phyloP scores from a whole-genome alignment of 2,888 invertebrate genomes.

The Epirrhoe tristata region DNA sequence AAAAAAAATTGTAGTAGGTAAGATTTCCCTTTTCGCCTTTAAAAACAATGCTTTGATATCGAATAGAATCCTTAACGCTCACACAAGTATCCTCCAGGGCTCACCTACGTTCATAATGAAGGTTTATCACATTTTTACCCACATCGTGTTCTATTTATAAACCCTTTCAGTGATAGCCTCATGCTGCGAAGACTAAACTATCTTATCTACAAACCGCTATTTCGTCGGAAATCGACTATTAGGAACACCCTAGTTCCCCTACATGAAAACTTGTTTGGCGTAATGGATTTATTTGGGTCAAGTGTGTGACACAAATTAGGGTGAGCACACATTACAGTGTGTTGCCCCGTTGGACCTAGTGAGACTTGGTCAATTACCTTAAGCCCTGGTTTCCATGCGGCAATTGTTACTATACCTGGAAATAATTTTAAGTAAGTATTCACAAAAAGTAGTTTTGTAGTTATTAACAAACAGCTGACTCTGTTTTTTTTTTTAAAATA shows the following conservation, averaged over 20 bases:
- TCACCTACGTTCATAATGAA: no score
- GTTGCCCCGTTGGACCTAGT: conserved; percentile 12
- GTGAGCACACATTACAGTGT: conserved; percentile 40
- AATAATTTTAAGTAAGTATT: neutral
- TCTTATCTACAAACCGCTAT: conserved; percentile 10
- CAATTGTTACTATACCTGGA: neutral
- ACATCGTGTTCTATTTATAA: neutral
- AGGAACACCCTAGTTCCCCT: conserved; percentile 25
- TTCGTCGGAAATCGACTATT: conserved; percentile 33
- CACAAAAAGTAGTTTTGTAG: no score
- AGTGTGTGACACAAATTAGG: conserved; percentile 53
- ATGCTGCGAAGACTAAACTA: conserved; percentile 6
- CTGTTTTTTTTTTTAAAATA: no score
- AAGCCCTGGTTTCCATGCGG: conserved; percentile 3
- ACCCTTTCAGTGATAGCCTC: conserved; percentile 2
- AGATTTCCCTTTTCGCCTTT: no score
- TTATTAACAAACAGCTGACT: no score
- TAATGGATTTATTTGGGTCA: conserved; percentile 58
- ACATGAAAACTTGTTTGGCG: conserved; percentile 39
- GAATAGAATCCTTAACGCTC: no score
- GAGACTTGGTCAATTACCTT: conserved; percentile 18
- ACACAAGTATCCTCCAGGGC: no score
- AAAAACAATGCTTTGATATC: no score
- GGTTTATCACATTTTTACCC: no score
- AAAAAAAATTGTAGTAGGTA: no score